Base-by-base conservation (phyloP, 1,140 invertebrate genomes). In the Drosophila punjabiensis region DNA sequence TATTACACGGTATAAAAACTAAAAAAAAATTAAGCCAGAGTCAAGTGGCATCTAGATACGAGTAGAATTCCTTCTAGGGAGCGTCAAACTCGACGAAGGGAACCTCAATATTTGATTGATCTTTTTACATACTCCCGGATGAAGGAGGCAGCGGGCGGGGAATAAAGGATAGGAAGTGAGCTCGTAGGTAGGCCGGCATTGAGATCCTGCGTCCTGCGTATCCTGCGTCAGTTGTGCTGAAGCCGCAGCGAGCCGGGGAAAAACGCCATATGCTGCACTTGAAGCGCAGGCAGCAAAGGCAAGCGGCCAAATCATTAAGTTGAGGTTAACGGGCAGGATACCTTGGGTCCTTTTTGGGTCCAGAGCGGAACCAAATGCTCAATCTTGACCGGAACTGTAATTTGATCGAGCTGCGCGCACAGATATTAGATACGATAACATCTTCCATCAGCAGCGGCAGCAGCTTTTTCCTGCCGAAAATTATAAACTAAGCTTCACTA, bases 201-300 rank as follows among this genome's bases (percentile, higher is more conserved):
- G 48, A 48, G 30, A 67, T 66, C 47, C 68, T 85, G 87, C 79
- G 73, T 32, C 76, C 79, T 90, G 87, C 82, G 73, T 90, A 90
- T 90, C 86, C 86, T 90, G 86, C 86, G 86, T 91, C 86, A 90
- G 87, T 86, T 90, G 86, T 91, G 86, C 87, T 91, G 87, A 86
- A 77, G 86, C 73, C 82, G 56, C 84, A 76, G 64, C 65, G 59
- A 78, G 67, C 37, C 24, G 24, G 68, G 55, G 45, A 6, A 64
- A 30, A 52, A 75, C 67, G 76, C 82, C 86, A 90, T 90, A 90
- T 90, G 86, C 84, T 89, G 66, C 86, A 86, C 75, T 76, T 76
- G 48, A 53, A 67, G 77, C 53, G 60, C 69, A 71, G 75, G 78
- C 78, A 86, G 68, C 71, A 37, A 14, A 56, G 50, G 50, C 50